Conservation (phyloP, 2,797 vertebrate species). For the Tolypeutes matacus region DNA sequence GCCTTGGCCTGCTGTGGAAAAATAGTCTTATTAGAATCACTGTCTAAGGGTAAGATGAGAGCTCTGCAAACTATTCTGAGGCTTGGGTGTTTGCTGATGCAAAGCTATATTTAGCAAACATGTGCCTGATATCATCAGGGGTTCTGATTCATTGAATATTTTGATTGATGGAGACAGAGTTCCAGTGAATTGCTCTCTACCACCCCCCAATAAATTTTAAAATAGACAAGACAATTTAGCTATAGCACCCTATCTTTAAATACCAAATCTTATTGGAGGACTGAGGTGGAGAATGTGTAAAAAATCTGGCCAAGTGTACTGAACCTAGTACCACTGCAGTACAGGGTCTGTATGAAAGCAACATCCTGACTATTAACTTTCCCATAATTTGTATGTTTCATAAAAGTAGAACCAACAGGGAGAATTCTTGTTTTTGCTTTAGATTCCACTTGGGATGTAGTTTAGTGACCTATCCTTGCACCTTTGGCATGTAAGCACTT, state of each 20-base stretch:
- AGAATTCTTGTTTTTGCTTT: not conserved
- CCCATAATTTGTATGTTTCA: not conserved
- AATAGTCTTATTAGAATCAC: slow-evolving; percentile 51
- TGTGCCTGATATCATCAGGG: slow-evolving; percentile 30
- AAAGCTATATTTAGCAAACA: slow-evolving; percentile 69
- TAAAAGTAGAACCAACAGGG: not conserved
- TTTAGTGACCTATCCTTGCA: not conserved
- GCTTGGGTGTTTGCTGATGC: slow-evolving; percentile 16
- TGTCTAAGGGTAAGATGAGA: slow-evolving; percentile 59
- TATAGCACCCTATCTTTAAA: not conserved
- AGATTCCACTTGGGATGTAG: not conserved
- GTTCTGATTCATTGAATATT: slow-evolving; percentile 45
- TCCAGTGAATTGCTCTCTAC: not conserved
- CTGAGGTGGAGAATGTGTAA: not conserved
- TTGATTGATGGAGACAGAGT: slow-evolving; percentile 58
- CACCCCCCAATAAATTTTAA: not conserved
- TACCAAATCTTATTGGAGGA: not conserved
- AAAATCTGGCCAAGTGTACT: not conserved
- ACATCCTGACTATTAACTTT: not conserved
- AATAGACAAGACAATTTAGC: not conserved
- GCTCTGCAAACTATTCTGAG: slow-evolving; percentile 56
- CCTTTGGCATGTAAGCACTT: not conserved
- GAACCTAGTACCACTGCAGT: not conserved
- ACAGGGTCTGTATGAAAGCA: not conserved
- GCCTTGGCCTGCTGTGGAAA: not conserved